Evolutionary conservation across 1,140 invertebrate genomes (phyloP), one percentile per base, ranked within the genome.

Genomic region (Drosophila burlai): DNA sequence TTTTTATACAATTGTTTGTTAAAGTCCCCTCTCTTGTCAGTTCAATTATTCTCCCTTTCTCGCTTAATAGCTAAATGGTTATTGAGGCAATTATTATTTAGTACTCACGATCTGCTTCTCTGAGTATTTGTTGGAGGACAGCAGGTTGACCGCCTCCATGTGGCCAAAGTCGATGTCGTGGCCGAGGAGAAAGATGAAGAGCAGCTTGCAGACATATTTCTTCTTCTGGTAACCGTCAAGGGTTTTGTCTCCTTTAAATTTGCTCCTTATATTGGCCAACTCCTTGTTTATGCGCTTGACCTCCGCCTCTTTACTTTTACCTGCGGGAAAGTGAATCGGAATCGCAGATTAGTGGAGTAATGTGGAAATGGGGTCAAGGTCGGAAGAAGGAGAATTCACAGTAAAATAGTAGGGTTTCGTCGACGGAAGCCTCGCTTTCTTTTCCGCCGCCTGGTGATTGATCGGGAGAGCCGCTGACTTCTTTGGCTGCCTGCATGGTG

Each of bases 121-220:
- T 45, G 99, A 99, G 94, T 99, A 99, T 95, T 99, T 99, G 93
- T 99, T 99, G 38, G 99, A 99, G 77, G 98, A 99, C n/a, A 99
- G 95, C 52, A 99, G 94, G 94, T 99, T 99, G 81, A 99, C 99
- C 55, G 99, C 99, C 94, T 99, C 99, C 99, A 99, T 99, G 94
- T 99, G 99, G 62, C 99, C 99, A 94, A 99, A 99, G 94, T 99
- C 99, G 93, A 99, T 99, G 94, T 99, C 99, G 94, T 99, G 99
- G 57, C 99, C 97, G 73, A 99, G 95, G 49, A 99, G 94, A 94
- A 99, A 99, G 91, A 99, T 99, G 94, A 99, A 99, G 26, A 99
- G 94, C 65, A 99, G 94, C 94, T 99, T 99, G 94, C 99, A 99
- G 40, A 99, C 99, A 96, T 99, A 99, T 94, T 99, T 99, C 94